phyloP scores from a whole-genome alignment of 1,140 invertebrate genomes.

The Neotoxoptera formosana region DNA sequence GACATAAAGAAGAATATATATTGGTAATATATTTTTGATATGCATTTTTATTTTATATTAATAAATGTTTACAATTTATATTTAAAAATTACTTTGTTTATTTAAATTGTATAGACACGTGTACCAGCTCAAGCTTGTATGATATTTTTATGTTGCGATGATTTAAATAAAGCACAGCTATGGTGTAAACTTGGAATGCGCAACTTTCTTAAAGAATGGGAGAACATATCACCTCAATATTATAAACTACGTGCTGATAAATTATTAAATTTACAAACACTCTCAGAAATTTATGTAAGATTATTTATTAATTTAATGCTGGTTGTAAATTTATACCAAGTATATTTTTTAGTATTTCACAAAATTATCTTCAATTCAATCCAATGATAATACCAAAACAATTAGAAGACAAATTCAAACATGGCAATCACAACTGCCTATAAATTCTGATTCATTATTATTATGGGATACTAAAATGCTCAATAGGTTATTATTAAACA shows the following conservation, averaged over 20 bases:
- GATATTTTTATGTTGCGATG: constrained; percentile 42
- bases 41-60: background rate
- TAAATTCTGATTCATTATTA: background rate
- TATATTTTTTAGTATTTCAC: constrained; percentile 17
- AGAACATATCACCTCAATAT: background rate
- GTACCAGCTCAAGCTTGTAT: constrained; percentile 18
- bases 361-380: background rate
- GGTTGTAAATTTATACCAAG: background rate
- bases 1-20: constrained; percentile 17
- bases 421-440: constrained; percentile 12
- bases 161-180: constrained; percentile 22
- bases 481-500: background rate
- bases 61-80: background rate
- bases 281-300: constrained; percentile 32
- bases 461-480: constrained; percentile 24
- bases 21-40: constrained; percentile 2
- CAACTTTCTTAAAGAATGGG: constrained; percentile 22
- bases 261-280: constrained; percentile 38
- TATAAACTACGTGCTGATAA: constrained; percentile 1
- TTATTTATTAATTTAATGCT: background rate
- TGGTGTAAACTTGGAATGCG: constrained; percentile 32
- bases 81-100: background rate
- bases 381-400: background rate
- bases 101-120: background rate
- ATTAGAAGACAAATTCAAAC: constrained; percentile 5